Evolutionary conservation across 2,888 invertebrate species (phyloP).

Genomic region (Scaptomyza flava): DNA sequence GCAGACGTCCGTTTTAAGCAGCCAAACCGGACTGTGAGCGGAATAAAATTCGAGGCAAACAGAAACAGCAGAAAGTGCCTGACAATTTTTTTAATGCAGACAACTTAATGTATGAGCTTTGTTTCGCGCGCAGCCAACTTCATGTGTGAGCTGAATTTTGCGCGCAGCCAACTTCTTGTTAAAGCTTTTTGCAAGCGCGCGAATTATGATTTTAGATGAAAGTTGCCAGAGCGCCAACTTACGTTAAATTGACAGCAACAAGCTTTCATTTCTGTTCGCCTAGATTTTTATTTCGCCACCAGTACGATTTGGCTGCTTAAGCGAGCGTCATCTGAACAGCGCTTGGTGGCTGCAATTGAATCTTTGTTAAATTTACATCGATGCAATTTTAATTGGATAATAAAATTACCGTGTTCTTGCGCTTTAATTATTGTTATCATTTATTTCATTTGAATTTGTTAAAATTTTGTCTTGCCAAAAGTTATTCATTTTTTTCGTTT

Average conservation of each 20-base stretch:
- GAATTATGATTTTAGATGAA: not conserved
- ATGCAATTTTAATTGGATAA: not conserved
- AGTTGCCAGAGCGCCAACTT: not conserved
- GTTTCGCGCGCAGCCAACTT: constrained; percentile 13
- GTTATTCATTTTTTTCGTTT: constrained; percentile 23
- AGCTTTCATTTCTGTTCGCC: not conserved
- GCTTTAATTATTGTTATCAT: constrained; percentile 45
- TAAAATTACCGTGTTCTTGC: not conserved
- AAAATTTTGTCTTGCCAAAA: constrained; percentile 55
- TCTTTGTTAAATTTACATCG: not conserved
- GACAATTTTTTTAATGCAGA: not conserved
- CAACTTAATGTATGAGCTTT: constrained; percentile 11
- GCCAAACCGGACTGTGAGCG: not conserved
- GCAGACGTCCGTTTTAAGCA: not conserved
- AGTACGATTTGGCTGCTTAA: not conserved
- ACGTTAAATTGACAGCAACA: not conserved
- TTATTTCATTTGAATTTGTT: constrained; percentile 53
- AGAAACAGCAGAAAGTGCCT: not conserved
- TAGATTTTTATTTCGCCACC: not conserved
- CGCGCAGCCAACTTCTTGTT: constrained; percentile 10
- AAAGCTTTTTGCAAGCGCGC: not conserved
- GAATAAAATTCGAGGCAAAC: not conserved
- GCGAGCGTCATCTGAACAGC: not conserved
- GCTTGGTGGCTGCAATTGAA: not conserved
- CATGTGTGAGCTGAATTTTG: not conserved